phyloP scores from a whole-genome alignment of 2,888 invertebrate species.

The Latrodectus hesperus region DNA sequence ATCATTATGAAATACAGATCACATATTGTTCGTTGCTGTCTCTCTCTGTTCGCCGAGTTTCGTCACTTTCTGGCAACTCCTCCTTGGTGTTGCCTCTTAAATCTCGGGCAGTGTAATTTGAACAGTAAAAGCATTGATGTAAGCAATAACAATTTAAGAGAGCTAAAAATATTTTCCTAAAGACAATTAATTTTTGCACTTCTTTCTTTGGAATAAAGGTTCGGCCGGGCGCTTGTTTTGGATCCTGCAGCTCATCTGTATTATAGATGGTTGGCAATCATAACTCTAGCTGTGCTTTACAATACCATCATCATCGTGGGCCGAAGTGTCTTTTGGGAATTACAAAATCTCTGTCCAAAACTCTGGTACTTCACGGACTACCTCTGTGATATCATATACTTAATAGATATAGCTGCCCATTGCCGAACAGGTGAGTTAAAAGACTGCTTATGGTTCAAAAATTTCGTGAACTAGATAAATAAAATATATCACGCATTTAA shows the following conservation, averaged over 20 bases:
- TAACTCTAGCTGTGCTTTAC: slow-evolving; percentile 91
- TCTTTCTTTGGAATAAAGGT: slow-evolving; percentile 34
- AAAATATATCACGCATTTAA: too few relatives aligned
- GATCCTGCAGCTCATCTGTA: slow-evolving; percentile 86
- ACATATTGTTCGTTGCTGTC: too few relatives aligned
- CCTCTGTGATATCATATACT: slow-evolving; percentile 88
- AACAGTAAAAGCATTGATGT: too few relatives aligned
- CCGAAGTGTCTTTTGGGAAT: slow-evolving; percentile 92
- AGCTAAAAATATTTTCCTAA: too few relatives aligned
- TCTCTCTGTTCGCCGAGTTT: too few relatives aligned
- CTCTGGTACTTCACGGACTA: slow-evolving; percentile 91
- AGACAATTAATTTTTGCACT: too few relatives aligned
- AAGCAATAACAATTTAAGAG: too few relatives aligned
- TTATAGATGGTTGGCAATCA: slow-evolving; percentile 92
- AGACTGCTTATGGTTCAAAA: background rate
- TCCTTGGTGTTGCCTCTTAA: too few relatives aligned
- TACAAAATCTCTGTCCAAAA: slow-evolving; percentile 83
- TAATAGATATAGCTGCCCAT: slow-evolving; percentile 88
- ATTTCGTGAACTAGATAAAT: too few relatives aligned
- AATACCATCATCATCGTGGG: slow-evolving; percentile 93
- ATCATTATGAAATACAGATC: too few relatives aligned
- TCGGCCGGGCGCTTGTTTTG: slow-evolving; percentile 77
- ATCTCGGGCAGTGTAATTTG: too few relatives aligned
- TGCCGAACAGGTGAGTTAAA: slow-evolving; percentile 87
- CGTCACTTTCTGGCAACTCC: too few relatives aligned